Base-by-base conservation (phyloP, 2,113 vertebrate species). In the Galemys pyrenaicus region DNA sequence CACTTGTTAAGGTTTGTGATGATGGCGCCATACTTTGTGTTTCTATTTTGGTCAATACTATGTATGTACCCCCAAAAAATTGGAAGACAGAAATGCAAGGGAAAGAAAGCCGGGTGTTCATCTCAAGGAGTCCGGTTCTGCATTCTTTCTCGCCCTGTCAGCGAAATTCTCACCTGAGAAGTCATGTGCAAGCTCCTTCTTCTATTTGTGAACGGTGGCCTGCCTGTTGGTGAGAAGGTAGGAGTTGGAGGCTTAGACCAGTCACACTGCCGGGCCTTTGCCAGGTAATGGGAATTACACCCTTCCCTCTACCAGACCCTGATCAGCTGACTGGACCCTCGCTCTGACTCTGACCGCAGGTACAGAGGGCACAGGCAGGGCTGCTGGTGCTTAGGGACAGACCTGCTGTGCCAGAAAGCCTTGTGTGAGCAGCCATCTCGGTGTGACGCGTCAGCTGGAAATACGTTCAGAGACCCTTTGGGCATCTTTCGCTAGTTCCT, bases 71-170 rank as follows among this genome's bases (percentile, higher is more conserved):
- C 24, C 56, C 6, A 26, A 24, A 60, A 60, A 19, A 51, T 51
- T 17, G 5, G 49, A 56, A 56, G 54, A 56, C 54, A 56, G 54
- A 56, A 56, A 56, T 56, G 54, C 22, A 10, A 56, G 22, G 6
- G 54, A 56, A 64, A 5, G 46, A 54, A 37, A 62, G 39, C 35
- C 16, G 6, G 12, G 22, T 22, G 13, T 64, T 54, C 41, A 6
- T 68, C 22, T 75, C 17, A 71, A 54, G 67, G 20, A 20, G 24
- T 3, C 1, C 2, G n/a, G 65, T 71, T 84, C 3, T 30, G 0
- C 2, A 6, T 0, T 20, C 5, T 0, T 46, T 32, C 32, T 41
- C 3, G 1, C 30, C 30, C 7, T 4, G n/a, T 13, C 13, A 0
- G 6, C 8, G 5, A 71, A 8, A 24, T 13, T 17, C 9, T 44